These are phyloP conservation scores for Platichthys flesus DNA, from an alignment of 2,113 vertebrate genomes.

Conservation along the genomic window DNA sequence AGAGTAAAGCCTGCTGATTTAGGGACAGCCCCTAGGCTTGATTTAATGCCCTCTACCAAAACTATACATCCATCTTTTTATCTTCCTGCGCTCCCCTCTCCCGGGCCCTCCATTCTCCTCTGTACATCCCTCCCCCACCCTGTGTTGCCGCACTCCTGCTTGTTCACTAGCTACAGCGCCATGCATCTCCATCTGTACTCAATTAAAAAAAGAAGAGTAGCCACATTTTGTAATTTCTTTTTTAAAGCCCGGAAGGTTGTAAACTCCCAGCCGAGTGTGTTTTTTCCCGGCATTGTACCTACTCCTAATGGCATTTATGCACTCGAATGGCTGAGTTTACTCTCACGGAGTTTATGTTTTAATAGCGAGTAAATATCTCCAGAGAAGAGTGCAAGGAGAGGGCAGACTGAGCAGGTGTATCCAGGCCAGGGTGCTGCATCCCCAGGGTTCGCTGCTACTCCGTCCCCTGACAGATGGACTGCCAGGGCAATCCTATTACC, in stretches of 20 bases:
- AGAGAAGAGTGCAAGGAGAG: constrained; percentile 50
- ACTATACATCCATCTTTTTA: constrained; percentile 90
- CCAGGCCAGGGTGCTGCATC: constrained; percentile 58
- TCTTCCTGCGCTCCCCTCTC: constrained; percentile 68
- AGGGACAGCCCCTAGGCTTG: constrained; percentile 86
- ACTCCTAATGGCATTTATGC: constrained; percentile 48
- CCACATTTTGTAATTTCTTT: constrained; percentile 51
- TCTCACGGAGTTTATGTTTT: constrained; percentile 40
- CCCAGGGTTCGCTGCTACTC: constrained; percentile 60
- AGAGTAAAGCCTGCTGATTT: constrained; percentile 80
- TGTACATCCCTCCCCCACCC: constrained; percentile 63
- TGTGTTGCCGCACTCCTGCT: constrained; percentile 15
- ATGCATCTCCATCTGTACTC: constrained; percentile 70
- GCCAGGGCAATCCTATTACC: constrained; percentile 87
- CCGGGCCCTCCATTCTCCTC: constrained; percentile 19
- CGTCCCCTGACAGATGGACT: constrained; percentile 76
- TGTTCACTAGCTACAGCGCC: constrained; percentile 45
- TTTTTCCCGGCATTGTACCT: constrained; percentile 35
- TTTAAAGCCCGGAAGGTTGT: constrained; percentile 51
- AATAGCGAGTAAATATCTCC: constrained; percentile 56
- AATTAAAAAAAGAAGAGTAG: constrained; percentile 51
- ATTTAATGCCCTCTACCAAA: constrained; percentile 90
- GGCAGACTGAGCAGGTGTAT: constrained; percentile 61
- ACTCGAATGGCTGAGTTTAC: constrained; percentile 33
- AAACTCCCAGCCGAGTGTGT: constrained; percentile 25